Percentiles rank a stretch among this genome's conserved stretches.
These are phyloP conservation scores for Cotesia typhae DNA, from an alignment of 1,140 invertebrate genomes.

Conservation along the genomic window DNA sequence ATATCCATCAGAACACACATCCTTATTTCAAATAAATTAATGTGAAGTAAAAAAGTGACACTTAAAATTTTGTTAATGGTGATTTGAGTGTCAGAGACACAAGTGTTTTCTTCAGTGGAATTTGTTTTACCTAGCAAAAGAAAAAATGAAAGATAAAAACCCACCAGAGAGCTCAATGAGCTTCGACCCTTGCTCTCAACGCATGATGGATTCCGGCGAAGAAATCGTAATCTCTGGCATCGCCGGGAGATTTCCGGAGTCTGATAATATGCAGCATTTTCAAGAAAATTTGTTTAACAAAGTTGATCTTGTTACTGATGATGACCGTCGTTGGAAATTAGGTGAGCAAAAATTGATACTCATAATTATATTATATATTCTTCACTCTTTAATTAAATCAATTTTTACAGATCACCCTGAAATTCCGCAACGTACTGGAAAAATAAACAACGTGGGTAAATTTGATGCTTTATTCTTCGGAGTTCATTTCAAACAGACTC, in stretches of 20 bases:
- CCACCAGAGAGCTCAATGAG: slow-evolving; percentile 16
- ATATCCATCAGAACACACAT: too few relatives aligned
- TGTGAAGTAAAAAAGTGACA: slow-evolving; percentile 12
- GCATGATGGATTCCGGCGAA: slow-evolving; percentile 67
- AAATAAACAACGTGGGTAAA: slow-evolving; percentile 80
- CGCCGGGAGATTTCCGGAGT: slow-evolving; percentile 87
- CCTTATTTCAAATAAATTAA: neutral
- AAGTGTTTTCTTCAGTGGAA: neutral
- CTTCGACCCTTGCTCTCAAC: slow-evolving; percentile 26
- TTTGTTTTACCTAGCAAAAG: neutral
- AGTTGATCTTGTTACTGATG: slow-evolving; percentile 83
- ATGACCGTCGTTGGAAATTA: slow-evolving; percentile 78
- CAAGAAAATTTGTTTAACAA: slow-evolving; percentile 79
- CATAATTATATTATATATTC: too few relatives aligned
- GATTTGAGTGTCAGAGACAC: too few relatives aligned
- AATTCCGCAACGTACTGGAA: slow-evolving; percentile 79
- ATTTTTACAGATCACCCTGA: slow-evolving; percentile 69
- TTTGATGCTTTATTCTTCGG: slow-evolving; percentile 87
- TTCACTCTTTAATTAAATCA: neutral
- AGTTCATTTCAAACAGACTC: slow-evolving; percentile 83
- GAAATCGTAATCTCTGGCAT: slow-evolving; percentile 86
- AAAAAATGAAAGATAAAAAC: slow-evolving; percentile 15
- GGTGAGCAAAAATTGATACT: slow-evolving; percentile 56
- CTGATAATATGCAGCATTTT: slow-evolving; percentile 80
- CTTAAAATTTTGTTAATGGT: slow-evolving; percentile 4